These are phyloP conservation scores for Euura saliciscinereae DNA, from an alignment of 1,140 invertebrate genomes.

Conservation along the genomic window DNA sequence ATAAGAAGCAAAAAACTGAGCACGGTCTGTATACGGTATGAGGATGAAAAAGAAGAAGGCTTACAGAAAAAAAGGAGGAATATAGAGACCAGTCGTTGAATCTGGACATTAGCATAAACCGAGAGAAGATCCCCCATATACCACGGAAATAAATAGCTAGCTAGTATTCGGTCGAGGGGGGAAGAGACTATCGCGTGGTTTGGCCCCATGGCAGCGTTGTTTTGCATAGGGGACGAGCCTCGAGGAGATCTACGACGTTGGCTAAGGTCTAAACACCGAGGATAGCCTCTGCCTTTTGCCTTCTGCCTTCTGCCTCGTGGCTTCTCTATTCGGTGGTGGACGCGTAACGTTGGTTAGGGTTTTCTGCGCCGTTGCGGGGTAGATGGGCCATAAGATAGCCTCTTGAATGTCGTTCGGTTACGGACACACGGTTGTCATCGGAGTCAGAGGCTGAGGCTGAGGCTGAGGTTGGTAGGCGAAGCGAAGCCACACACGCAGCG, in stretches of 20 bases:
- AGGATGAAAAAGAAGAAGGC: not conserved
- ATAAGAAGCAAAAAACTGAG: not conserved
- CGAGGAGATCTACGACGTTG: too few relatives aligned
- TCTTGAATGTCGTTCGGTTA: not conserved
- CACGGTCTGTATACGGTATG: not conserved
- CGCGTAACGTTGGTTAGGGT: not conserved
- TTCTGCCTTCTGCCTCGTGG: too few relatives aligned
- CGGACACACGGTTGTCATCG: conserved; percentile 1
- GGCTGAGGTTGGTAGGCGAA: too few relatives aligned
- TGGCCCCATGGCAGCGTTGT: not conserved
- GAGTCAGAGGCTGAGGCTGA: not conserved
- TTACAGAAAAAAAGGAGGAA: not conserved
- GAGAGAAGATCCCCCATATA: not conserved
- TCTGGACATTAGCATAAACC: conserved; percentile 5
- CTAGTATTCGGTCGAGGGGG: too few relatives aligned
- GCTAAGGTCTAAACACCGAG: too few relatives aligned
- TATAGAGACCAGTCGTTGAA: not conserved
- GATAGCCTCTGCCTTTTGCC: too few relatives aligned
- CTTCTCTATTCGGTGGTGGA: not conserved
- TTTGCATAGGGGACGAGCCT: not conserved
- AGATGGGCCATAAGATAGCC: conserved; percentile 1
- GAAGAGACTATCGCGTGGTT: not conserved
- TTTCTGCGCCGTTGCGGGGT: conserved; percentile 1
- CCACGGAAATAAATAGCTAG: not conserved
- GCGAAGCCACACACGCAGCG: too few relatives aligned